Evolutionary conservation across 2,888 invertebrate species (phyloP).

Genomic region (Liopterus haemorrhoidalis): DNA sequence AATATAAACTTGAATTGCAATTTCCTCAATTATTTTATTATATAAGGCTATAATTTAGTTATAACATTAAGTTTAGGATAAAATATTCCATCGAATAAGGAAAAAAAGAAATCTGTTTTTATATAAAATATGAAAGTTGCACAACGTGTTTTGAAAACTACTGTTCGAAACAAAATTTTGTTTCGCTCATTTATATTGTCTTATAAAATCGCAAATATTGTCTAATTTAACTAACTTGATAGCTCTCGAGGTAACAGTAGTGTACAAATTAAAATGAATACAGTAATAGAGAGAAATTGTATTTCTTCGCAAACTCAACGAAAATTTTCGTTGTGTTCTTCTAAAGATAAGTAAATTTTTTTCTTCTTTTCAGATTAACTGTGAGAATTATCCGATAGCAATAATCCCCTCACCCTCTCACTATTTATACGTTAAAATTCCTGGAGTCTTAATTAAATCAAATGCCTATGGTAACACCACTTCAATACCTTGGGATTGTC

Average conservation of each 20-base stretch:
- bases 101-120: no score
- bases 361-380: slow-evolving; percentile 60
- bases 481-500: slow-evolving; percentile 42
- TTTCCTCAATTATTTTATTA: no score
- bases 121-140: no score
- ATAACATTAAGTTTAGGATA: no score
- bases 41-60: no score
- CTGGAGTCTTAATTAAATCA: slow-evolving; percentile 52
- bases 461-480: slow-evolving; percentile 3
- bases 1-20: no score
- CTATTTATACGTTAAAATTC: slow-evolving; percentile 72
- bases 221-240: background rate
- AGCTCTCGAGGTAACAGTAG: background rate
- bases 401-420: slow-evolving; percentile 71
- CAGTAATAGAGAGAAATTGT: slow-evolving; percentile 12
- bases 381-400: slow-evolving; percentile 73
- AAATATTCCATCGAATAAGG: no score
- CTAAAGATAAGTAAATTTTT: slow-evolving; percentile 6
- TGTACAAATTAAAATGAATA: background rate
- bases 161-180: no score
- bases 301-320: no score
- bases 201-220: background rate
- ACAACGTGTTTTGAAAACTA: no score
- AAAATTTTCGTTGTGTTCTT: slow-evolving; percentile 1
- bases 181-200: background rate